Evolutionary conservation across 2,888 invertebrate genomes (phyloP), one percentile per base, ranked within the genome.

Genomic region (Lasioglossum morio): DNA sequence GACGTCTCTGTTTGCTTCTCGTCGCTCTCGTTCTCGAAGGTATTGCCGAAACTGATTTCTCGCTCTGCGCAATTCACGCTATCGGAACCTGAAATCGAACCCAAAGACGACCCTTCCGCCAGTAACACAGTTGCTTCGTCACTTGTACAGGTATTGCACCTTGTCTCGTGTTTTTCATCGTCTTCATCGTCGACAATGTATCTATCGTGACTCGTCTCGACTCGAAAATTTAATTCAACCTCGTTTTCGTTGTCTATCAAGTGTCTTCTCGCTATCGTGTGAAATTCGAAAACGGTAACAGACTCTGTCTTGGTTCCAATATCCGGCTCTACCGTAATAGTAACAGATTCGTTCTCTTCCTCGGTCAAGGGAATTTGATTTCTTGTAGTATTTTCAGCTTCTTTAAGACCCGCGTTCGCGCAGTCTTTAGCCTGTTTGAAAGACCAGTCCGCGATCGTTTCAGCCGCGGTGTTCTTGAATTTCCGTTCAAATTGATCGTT

Each of bases 201-300:
- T 3, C 19, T 10, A 23, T n/a, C 14, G n/a, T 4, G 8, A 2
- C 14, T 60, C 66, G 43, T 72, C 60, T 89, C 77, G 1, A 90
- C 43, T 19, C 84, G 79, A n/a, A 89, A 90, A n/a, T 90, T 86
- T 34, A 90, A 73, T 48, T 81, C 77, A 2, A 77, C 43, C 23
- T 60, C 43, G 23, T 73, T 63, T 2, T 72, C 63, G 14, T 74
- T 48, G 16, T 8, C 30, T 7, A 40, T 46, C 27, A 72, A 70
- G n/a, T 81, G 72, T 1, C n/a, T 66, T 8, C 46, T 87, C 14
- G 79, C 81, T 57, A 89, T 27, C 4, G 89, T 84, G 16, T 77
- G 77, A 27, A 90, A 90, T n/a, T 90, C 90, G 1, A 90, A 73
- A 40, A 88, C 53, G 5, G 74, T 79, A 4, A 73, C 83, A 16